Evolutionary conservation across 2,888 invertebrate genomes (phyloP).

Genomic region (Coelinius sp.): DNA sequence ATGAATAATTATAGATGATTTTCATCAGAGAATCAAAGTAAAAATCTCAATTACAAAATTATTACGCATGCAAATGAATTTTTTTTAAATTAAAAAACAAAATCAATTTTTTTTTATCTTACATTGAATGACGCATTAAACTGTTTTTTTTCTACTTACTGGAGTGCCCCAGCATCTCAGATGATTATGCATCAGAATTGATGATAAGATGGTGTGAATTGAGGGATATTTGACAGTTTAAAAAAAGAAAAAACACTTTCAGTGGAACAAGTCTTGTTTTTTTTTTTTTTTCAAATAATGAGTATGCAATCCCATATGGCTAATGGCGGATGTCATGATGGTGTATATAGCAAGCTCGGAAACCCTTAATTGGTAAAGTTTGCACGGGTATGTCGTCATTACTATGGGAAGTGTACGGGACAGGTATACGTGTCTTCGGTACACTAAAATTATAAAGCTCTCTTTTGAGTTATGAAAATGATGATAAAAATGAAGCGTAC

Average conservation of each 20-base stretch:
- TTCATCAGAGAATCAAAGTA: no score
- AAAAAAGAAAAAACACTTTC: background rate
- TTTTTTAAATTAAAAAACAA: background rate
- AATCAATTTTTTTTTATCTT: background rate
- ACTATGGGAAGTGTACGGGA: constrained; percentile 69
- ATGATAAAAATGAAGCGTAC: background rate
- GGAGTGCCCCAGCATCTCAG: background rate
- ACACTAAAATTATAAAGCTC: constrained; percentile 16
- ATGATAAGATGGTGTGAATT: background rate
- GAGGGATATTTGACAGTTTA: background rate
- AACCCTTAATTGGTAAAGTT: constrained; percentile 68
- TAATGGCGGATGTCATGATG: constrained; percentile 25
- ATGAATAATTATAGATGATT: no score
- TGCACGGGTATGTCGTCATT: constrained; percentile 54
- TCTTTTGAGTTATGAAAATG: background rate
- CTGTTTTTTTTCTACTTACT: background rate
- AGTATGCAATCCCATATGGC: background rate
- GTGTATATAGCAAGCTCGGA: constrained; percentile 41
- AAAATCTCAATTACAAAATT: background rate
- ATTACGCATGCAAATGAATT: background rate
- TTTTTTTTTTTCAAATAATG: constrained; percentile 6
- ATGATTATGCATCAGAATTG: background rate
- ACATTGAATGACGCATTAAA: background rate
- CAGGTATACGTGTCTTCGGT: constrained; percentile 64
- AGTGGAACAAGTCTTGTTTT: no score